Percentiles rank a stretch among this genome's conserved stretches.
These are phyloP conservation scores for Lamprologus sp. DNA, from an alignment of 2,113 vertebrate species.

Conservation along the genomic window DNA sequence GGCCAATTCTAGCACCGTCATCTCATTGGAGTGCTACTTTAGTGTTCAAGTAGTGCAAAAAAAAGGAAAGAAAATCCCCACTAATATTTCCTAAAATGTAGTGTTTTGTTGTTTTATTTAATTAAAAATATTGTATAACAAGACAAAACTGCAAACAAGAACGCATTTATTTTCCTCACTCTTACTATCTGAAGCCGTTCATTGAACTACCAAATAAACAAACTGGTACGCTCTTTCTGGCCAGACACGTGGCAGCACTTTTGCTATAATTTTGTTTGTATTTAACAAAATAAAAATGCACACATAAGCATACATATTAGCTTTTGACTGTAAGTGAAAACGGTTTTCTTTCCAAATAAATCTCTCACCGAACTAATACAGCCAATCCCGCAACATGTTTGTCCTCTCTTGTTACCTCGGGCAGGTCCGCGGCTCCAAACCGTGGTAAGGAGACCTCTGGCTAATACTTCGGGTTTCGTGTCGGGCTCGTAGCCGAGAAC, in stretches of 20 bases:
- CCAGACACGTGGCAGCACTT: background rate
- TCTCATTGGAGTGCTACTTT: background rate
- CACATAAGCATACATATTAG: background rate
- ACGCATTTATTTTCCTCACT: background rate
- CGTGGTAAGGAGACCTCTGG: background rate
- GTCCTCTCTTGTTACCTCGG: background rate
- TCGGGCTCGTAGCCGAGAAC: fast-evolving
- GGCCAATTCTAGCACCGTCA: background rate
- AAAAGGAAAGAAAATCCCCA: background rate
- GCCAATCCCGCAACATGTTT: background rate
- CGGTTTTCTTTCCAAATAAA: background rate
- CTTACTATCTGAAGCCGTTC: background rate
- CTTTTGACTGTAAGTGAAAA: background rate
- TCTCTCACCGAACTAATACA: background rate
- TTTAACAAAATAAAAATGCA: background rate
- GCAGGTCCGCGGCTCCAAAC: fast-evolving
- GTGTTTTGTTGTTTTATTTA: background rate
- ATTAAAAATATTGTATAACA: background rate
- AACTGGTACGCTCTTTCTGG: background rate
- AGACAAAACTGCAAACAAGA: background rate
- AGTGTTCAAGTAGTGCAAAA: background rate
- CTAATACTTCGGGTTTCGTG: background rate
- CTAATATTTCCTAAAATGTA: background rate
- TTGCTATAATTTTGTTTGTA: background rate
- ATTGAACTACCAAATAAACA: background rate